Conservation (phyloP, 2,888 invertebrate species). For the Mesorhabditis spiculigera region DNA sequence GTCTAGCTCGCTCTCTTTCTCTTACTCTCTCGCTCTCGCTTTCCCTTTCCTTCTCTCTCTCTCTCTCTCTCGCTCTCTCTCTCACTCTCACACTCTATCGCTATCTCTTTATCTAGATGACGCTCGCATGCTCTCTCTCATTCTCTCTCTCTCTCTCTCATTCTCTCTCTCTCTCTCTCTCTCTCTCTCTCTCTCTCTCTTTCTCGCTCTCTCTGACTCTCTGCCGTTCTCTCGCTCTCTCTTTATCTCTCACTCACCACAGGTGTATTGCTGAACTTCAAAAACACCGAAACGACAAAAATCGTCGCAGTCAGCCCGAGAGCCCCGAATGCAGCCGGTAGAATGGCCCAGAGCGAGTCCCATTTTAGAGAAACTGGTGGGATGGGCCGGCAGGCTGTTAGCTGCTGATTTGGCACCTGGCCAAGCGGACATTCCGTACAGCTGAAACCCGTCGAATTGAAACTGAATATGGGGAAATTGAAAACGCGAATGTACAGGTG, state of each 20-base stretch:
- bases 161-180: no score
- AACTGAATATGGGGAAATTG: background rate
- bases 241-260: constrained; percentile 58
- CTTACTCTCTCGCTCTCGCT: no score
- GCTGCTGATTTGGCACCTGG: constrained; percentile 68
- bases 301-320: constrained; percentile 68
- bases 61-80: no score
- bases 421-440: constrained; percentile 70
- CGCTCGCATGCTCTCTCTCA: no score
- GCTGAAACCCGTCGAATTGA: constrained; percentile 19
- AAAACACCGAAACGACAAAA: constrained; percentile 70
- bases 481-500: background rate
- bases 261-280: constrained; percentile 69
- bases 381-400: constrained; percentile 67
- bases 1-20: no score
- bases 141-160: no score
- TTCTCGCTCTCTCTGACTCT: no score
- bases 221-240: no score
- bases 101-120: constrained; percentile 1
- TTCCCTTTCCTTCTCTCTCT: no score
- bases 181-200: no score
- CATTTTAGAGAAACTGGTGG: constrained; percentile 64
- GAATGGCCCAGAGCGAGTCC: constrained; percentile 68
- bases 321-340: constrained; percentile 68
- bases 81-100: background rate